These are phyloP conservation scores for Chymomyza amoena DNA, from an alignment of 2,888 invertebrate species.

Conservation along the genomic window DNA sequence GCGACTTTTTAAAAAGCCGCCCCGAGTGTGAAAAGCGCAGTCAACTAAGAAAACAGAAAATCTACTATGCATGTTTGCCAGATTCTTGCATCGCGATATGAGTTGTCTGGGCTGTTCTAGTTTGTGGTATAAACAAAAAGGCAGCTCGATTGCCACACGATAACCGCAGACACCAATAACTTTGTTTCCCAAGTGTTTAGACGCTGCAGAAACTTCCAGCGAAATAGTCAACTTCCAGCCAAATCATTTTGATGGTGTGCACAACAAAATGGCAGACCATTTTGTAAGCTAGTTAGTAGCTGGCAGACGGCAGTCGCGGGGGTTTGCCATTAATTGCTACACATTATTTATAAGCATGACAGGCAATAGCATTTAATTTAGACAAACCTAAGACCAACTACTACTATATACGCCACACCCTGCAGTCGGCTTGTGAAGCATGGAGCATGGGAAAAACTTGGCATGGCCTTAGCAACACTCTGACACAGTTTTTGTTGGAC, in stretches of 20 bases:
- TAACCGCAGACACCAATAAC: constrained; percentile 26
- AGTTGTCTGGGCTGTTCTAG: constrained; percentile 1
- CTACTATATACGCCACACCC: constrained; percentile 19
- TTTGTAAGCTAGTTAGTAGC: constrained; percentile 11
- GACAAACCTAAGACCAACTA: constrained; percentile 3
- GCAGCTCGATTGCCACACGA: neutral
- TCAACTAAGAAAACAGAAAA: neutral
- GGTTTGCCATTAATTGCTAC: constrained; percentile 36
- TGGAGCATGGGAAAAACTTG: constrained; percentile 12
- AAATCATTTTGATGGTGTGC: neutral
- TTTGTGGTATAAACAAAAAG: neutral
- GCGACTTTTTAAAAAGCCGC: neutral
- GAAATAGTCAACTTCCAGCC: neutral
- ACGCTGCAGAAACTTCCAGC: neutral
- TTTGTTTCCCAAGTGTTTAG: constrained; percentile 56
- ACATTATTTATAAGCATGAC: constrained; percentile 29
- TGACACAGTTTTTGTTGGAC: neutral
- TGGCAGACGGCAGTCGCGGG: constrained; percentile 8
- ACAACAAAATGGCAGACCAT: constrained; percentile 6
- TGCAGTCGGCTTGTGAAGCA: neutral
- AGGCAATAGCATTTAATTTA: neutral
- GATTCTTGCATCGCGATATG: neutral
- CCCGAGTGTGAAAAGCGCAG: neutral
- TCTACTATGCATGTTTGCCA: constrained; percentile 2
- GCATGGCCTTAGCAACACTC: neutral